Evolutionary conservation across 2,113 vertebrate genomes (phyloP), one percentile per base, ranked within the genome.

Genomic region (Trinectes maculatus): DNA sequence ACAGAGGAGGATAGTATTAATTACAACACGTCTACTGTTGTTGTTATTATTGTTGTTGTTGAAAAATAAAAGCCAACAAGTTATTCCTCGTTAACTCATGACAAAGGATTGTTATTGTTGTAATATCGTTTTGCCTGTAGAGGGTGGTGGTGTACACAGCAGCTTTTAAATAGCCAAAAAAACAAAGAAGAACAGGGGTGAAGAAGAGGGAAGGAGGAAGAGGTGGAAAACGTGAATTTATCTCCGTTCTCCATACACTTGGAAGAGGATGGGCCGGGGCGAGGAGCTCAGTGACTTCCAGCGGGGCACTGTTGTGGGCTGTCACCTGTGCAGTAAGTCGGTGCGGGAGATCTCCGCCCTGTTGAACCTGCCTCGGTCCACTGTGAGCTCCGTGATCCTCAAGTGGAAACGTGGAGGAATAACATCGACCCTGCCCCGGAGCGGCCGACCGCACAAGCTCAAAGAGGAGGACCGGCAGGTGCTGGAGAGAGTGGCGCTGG

Each of bases 381-480:
- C 85, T 2, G 76, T 87, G 4, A 75, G 76, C 55, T 31, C 57
- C 15, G 82, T 87, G 10, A 82, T 87, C 3, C 5, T 80, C 0
- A 77, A 66, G 71, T 87, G 82, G 85, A 84, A 87, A 42, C 79
- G 76, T 1, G 75, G 47, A 21, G 79, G 82, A 2, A 71, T 74
- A 22, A 87, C 85, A 1, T 77, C 79, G 34, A 62, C 82, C 37
- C 25, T 84, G 65, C 85, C 85, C 37, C 82, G 85, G 10, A 72
- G 85, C 67, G 82, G 85, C 53, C 79, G 85, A 3, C 85, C 85
- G 5, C 82, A 82, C 65, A 87, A 82, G 76, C 85, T 87, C 6
- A 77, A 69, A 1, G 82, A 87, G 60, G 49, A 68, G 70, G 47
- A 84, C 63, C 82, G 82, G 0, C 82, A 77, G 19, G 42, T 84